These are phyloP conservation scores for Eugnorisma glareosa DNA, from an alignment of 2,888 invertebrate species.

Conservation along the genomic window DNA sequence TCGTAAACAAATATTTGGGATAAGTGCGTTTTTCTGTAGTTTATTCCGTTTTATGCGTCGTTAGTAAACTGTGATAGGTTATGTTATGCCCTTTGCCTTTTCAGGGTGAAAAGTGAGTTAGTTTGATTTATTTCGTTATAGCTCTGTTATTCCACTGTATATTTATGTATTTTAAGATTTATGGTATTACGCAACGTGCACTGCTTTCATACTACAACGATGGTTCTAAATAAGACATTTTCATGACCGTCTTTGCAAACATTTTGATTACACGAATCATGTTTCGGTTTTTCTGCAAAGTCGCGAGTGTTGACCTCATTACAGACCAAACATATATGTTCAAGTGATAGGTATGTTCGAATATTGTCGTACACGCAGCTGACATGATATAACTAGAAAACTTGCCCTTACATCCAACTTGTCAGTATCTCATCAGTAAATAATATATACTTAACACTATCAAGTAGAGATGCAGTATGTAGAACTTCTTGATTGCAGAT, in stretches of 20 bases:
- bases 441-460: background rate
- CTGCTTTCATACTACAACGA: background rate
- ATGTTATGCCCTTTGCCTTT: constrained; percentile 81
- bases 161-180: constrained; percentile 25
- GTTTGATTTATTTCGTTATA: constrained; percentile 56
- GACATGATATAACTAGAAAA: constrained; percentile 2
- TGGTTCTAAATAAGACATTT: constrained; percentile 5
- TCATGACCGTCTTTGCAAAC: constrained; percentile 26
- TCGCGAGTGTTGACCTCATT: constrained; percentile 49
- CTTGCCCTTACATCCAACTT: constrained; percentile 12
- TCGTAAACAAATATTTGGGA: constrained; percentile 41
- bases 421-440: background rate
- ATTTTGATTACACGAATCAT: constrained; percentile 34
- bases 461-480: background rate
- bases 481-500: background rate
- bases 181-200: constrained; percentile 29
- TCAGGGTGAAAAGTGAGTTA: constrained; percentile 82
- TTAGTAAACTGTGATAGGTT: constrained; percentile 81
- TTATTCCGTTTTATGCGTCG: constrained; percentile 59
- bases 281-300: constrained; percentile 43
- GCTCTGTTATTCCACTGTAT: constrained; percentile 35
- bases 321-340: constrained; percentile 19
- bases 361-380: constrained; percentile 10
- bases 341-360: constrained; percentile 30
- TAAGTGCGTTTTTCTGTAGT: constrained; percentile 45